A percentile compares a stretch with the other conserved stretches of the same genome.
These are phyloP conservation scores for Encarsia formosa DNA, from an alignment of 2,888 invertebrate species.

Conservation along the genomic window DNA sequence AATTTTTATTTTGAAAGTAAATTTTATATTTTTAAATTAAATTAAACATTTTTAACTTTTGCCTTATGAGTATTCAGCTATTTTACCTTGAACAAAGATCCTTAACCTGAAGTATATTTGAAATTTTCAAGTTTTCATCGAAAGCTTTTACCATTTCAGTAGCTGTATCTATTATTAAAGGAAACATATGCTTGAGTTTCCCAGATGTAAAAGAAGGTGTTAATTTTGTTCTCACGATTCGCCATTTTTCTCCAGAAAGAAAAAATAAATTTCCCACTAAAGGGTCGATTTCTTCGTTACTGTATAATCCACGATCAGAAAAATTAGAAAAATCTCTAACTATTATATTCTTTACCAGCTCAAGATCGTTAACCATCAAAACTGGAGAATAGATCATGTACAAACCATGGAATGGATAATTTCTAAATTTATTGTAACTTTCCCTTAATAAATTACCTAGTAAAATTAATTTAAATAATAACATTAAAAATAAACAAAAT, in stretches of 20 bases:
- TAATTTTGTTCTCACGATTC: constrained; percentile 59
- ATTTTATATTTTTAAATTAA: too few species aligned
- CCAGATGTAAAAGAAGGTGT: constrained; percentile 66
- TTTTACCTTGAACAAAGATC: background rate
- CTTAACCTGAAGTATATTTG: constrained; percentile 2
- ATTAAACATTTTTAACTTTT: background rate
- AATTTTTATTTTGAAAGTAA: too few species aligned
- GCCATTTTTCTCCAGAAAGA: constrained; percentile 61
- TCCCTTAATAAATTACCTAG: constrained; percentile 1
- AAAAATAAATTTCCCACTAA: constrained; percentile 61
- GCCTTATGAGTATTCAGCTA: too few species aligned
- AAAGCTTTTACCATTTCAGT: constrained; percentile 54
- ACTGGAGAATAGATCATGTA: constrained; percentile 62
- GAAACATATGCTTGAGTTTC: constrained; percentile 65
- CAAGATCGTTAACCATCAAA: constrained; percentile 60
- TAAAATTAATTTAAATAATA: background rate
- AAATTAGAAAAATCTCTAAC: constrained; percentile 63
- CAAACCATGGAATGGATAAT: constrained; percentile 54
- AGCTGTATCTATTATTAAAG: constrained; percentile 58
- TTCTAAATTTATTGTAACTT: constrained; percentile 3
- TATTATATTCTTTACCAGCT: constrained; percentile 58
- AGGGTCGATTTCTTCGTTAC: constrained; percentile 60
- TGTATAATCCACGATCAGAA: constrained; percentile 62
- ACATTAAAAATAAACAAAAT: too few species aligned
- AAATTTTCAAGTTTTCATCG: constrained; percentile 41